Evolutionary conservation across 2,113 vertebrate genomes (phyloP), one percentile per base, ranked within the genome.

Genomic region (Xiphias gladius): DNA sequence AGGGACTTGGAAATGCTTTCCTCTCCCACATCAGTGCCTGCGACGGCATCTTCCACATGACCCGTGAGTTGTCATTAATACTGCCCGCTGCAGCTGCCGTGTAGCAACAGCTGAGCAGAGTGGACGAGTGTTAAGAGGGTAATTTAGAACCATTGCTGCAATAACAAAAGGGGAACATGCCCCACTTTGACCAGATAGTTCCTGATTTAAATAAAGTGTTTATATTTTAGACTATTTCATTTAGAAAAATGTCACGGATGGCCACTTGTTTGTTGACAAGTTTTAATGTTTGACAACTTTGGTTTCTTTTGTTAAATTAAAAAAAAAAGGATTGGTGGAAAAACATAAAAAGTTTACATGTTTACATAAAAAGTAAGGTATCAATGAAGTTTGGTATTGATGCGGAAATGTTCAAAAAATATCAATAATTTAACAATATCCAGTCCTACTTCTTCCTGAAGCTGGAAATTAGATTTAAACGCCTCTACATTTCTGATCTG

Each of bases 21-120:
- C 95, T 99, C 89, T 99, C 98, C 58, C 95, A 99, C 93, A 99
- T 99, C 94, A 99, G 97, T 24, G 98, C 98, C 91, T 99, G 98
- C 75, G 98, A 99, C 63, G 96, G 92, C 77, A 97, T 99, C 93
- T 99, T 99, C 95, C 98, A 99, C 93, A 97, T 99, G 95, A 99
- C 97, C 59, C 97, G 98, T 99, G 94, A 94, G 98, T 97, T 79
- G 43, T 50, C 12, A 1, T 9, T 65, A 12, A 24, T 61, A 17
- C 30, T 26, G 43, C 28, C 5, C 16, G 35, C n/a, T 54, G 58
- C 85, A 85, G 80, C 84, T 90, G 79, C 50, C 32, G 57, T 17
- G 24, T 35, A 30, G n/a, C 62, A 79, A 69, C 46, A 79, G 46
- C 68, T 86, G 75, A 79, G 26, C 3, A 24, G 63, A 43, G 20